A percentile compares a stretch with the other conserved stretches of the same genome.
Conservation (phyloP, 2,113 vertebrate genomes). For the Garra rufa region DNA sequence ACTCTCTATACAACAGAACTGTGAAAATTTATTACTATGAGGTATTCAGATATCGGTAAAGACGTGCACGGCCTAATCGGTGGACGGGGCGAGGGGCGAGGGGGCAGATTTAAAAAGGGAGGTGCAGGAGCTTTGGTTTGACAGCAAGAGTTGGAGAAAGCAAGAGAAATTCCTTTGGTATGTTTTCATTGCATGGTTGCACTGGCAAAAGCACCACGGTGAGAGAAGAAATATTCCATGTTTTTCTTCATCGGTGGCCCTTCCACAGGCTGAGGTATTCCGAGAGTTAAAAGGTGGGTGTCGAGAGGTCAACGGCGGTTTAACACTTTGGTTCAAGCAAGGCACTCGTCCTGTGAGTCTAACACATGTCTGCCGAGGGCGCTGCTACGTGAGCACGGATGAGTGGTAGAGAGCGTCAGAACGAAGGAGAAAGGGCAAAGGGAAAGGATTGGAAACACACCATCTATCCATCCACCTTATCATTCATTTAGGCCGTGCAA, state of each 20-base stretch:
- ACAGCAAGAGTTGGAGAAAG: slow-evolving; percentile 85
- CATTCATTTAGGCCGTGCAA: slow-evolving; percentile 90
- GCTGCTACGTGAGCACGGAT: slow-evolving; percentile 71
- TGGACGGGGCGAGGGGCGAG: slow-evolving; percentile 68
- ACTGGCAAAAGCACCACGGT: slow-evolving; percentile 97
- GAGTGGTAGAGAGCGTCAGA: slow-evolving; percentile 70
- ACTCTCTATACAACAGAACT: slow-evolving; percentile 96
- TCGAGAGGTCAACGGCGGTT: slow-evolving; percentile 98
- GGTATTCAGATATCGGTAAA: slow-evolving; percentile 99
- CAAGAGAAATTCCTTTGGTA: slow-evolving; percentile 90
- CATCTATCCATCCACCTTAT: slow-evolving; percentile 82
- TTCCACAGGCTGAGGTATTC: slow-evolving; percentile 99
- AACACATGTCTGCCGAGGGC: slow-evolving; percentile 81
- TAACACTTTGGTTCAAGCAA: slow-evolving; percentile 99
- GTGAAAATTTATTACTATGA: slow-evolving; percentile 98
- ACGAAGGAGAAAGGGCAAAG: slow-evolving; percentile 59
- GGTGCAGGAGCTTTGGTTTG: slow-evolving; percentile 90
- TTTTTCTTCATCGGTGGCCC: slow-evolving; percentile 94
- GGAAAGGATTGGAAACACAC: slow-evolving; percentile 66
- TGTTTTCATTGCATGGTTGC: slow-evolving; percentile 98
- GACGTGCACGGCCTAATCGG: slow-evolving; percentile 90
- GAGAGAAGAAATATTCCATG: slow-evolving; percentile 82
- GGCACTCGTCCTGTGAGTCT: slow-evolving; percentile 99
- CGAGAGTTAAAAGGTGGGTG: slow-evolving; percentile 94
- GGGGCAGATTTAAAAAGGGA: slow-evolving; percentile 53